Evolutionary conservation across 2,797 vertebrate species (phyloP), one percentile per base, ranked within the genome.

Genomic region (Macropodus opercularis): DNA sequence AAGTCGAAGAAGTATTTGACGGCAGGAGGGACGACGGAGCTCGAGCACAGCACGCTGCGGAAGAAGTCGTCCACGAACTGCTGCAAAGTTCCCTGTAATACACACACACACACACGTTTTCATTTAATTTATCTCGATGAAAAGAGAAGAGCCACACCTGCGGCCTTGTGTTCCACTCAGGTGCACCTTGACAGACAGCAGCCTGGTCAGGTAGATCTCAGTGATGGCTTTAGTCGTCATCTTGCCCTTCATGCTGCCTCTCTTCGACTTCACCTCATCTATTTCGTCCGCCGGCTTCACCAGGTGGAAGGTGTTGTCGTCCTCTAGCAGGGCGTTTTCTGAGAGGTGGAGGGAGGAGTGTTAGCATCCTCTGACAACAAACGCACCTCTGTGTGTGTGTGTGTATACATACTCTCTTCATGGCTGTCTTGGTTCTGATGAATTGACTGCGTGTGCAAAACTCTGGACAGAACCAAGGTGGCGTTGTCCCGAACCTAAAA

Each of bases 1-100:
- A 98, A 99, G 87, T 99, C 97, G 5, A 99, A 99, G 86, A 98
- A 99, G 75, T 98, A 99, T 71, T 99, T 99, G 69, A 99, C 93
- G 2, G 97, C 97, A 0, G 97, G 96, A 0, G 97, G 96, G 21
- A 98, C 95, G 0, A 93, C 89, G 0, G 91, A 84, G 66, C 93
- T 90, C 0, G 96, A 95, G 5, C 96, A 94, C 64, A 99, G 92
- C 35, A 98, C 95, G 0, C 96, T 95, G 51, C 95, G 94, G 86
- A 99, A 98, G 84, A 98, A 95, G 80, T 99, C 92, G 62, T 99
- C 96, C 85, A 99, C 97, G 24, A 99, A 99, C 91, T 98, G 95
- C 91, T 99, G 97, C 89, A 99, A 87, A 0, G 97, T 99, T 15
- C 97, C 97, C 97, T 99, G 83, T 2, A 77, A 62, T 1, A 63